phyloP scores from a whole-genome alignment of 2,113 vertebrate species.

The Calypte anna region DNA sequence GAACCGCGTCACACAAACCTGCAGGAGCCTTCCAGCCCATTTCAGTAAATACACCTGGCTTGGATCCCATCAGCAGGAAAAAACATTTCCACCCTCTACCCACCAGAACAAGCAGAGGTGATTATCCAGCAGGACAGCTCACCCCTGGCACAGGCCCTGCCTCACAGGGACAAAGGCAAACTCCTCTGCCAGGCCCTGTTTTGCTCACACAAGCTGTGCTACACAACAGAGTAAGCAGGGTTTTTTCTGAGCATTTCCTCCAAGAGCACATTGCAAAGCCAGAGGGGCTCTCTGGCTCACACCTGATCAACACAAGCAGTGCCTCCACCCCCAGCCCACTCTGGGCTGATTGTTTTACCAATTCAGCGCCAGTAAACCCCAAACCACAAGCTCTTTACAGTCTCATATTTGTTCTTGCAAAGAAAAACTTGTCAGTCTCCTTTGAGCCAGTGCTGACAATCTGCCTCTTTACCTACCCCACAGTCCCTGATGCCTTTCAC shows the following conservation, averaged over 20 bases:
- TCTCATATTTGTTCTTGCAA: neutral
- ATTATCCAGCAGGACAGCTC: neutral
- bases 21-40: neutral
- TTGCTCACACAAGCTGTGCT: neutral
- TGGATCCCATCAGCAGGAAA: neutral
- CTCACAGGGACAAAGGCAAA: no score
- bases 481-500: neutral
- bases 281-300: neutral
- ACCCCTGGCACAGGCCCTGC: neutral
- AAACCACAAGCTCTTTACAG: neutral
- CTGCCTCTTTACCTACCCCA: neutral
- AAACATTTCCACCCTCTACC: neutral
- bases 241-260: neutral
- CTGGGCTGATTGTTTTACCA: neutral
- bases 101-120: neutral
- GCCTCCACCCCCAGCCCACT: neutral
- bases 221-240: rapidly evolving
- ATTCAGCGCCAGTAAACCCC: neutral
- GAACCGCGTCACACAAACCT: neutral
- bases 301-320: neutral
- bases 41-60: neutral
- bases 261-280: rapidly evolving
- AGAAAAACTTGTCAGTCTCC: neutral
- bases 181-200: neutral
- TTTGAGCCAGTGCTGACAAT: neutral